Percentiles rank a stretch among this genome's conserved stretches.
Conservation (phyloP, 2,888 invertebrate species). For the Teleiodes luculella region DNA sequence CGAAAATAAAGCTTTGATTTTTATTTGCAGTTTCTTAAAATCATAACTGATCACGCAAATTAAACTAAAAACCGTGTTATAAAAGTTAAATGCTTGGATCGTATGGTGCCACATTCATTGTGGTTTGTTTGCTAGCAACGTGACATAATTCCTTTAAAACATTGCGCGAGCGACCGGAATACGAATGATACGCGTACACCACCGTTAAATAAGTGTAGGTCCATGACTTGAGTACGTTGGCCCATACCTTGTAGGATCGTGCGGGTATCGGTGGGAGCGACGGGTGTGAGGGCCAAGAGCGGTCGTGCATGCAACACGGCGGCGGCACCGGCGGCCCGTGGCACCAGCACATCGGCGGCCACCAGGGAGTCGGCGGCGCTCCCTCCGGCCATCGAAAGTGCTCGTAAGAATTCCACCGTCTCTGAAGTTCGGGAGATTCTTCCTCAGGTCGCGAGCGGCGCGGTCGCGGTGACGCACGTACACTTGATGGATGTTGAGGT, state of each 20-base stretch:
- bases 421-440: conserved; percentile 63
- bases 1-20: not conserved
- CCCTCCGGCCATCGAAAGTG: conserved; percentile 80
- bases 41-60: not conserved
- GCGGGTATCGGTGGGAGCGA: conserved; percentile 58
- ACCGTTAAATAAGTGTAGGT: conserved; percentile 12
- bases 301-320: conserved; percentile 58
- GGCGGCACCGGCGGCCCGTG: conserved; percentile 67
- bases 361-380: conserved; percentile 66
- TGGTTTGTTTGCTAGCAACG: conserved; percentile 5
- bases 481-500: conserved; percentile 65
- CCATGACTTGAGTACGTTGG: conserved; percentile 10
- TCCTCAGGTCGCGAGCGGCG: conserved; percentile 60
- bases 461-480: conserved; percentile 62
- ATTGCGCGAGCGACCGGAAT: conserved; percentile 13
- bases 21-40: not conserved
- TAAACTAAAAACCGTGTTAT: too few species aligned
- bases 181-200: not conserved
- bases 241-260: conserved; percentile 59
- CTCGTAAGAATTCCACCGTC: conserved; percentile 77
- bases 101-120: conserved; percentile 8
- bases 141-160: conserved; percentile 7
- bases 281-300: conserved; percentile 72
- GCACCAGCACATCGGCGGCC: conserved; percentile 72
- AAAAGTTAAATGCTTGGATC: not conserved